Base-by-base conservation (phyloP, 2,888 invertebrate genomes). In the Apomyelois bistriatella region DNA sequence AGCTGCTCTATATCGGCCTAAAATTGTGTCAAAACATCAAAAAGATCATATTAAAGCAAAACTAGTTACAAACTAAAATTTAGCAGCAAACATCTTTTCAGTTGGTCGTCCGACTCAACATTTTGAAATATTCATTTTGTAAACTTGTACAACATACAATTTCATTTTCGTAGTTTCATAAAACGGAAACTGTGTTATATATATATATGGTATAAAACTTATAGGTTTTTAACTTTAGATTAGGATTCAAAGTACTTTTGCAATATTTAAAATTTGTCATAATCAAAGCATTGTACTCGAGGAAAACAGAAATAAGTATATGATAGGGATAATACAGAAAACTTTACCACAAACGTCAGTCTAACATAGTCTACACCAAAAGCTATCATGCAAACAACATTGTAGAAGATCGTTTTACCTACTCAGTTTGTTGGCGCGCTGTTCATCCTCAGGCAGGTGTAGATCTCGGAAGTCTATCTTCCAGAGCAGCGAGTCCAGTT, bases 391-490 rank as follows among this genome's bases (percentile, higher is more conserved):
- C 84, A 78, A 68, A 88, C 84, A 87, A 86, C 85, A 85, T 78
- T 56, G 64, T 70, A 76, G 56, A 82, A 83, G 71, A 79, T 85
- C 67, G 74, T 83, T 88, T 87, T 90, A 89, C 90, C 90, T 90
- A 90, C 90, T 90, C 88, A 90, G 79, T 88, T 90, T 89, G 85
- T 82, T 85, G 81, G 76, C 71, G 70, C 78, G 79, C 62, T 85
- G 85, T 49, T 86, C 85, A 41, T 87, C 87, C n/a, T 88, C 89
- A 3, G 90, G 87, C 38, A 96, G 92, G 72, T 96, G 94, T 47
- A 98, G 94, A 68, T 98, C 98, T 58, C 95, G 94, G 85, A 94
- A 97, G 85, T 98, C 98, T 54, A 98, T 95, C 87, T 98, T 97
- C 98, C 98, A 98, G 37, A 98, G 91, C 37, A 98, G 86, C 53